Percentiles rank a stretch among this genome's conserved stretches.
Conservation (phyloP, 2,797 vertebrate genomes). For the Lacerta bilineata region DNA sequence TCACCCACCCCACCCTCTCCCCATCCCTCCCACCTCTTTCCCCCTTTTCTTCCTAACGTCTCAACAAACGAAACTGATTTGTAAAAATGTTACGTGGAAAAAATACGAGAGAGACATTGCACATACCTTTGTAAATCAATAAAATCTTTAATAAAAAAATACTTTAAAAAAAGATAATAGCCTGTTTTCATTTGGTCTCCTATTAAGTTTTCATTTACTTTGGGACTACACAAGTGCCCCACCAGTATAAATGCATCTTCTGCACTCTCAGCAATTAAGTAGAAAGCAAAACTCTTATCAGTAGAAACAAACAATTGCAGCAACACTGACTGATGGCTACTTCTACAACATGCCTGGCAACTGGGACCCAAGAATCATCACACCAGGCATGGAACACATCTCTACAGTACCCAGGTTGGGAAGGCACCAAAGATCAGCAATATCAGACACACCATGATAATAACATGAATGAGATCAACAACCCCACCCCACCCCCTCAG, state of each 20-base stretch:
- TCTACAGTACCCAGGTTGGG: not conserved
- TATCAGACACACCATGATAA: not conserved
- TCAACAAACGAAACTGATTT: too few relatives aligned
- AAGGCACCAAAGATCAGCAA: not conserved
- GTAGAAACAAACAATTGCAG: not conserved
- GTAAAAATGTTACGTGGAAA: too few relatives aligned
- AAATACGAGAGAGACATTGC: too few relatives aligned
- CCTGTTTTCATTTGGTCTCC: not conserved
- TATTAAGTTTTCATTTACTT: not conserved
- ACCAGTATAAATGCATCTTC: not conserved
- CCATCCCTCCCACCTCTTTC: too few relatives aligned
- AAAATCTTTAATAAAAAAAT: too few relatives aligned
- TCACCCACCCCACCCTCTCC: too few relatives aligned
- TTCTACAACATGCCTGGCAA: not conserved
- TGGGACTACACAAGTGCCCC: not conserved
- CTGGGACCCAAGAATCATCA: slow-evolving; percentile 10
- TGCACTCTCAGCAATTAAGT: not conserved
- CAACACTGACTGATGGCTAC: not conserved
- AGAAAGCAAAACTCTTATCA: not conserved
- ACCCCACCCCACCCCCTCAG: not conserved
- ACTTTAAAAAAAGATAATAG: not conserved
- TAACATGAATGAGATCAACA: not conserved
- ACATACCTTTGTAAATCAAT: too few relatives aligned
- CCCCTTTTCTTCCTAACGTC: too few relatives aligned
- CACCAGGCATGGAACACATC: not conserved